phyloP scores from a whole-genome alignment of 2,113 vertebrate species.

The Xiphophorus maculatus region DNA sequence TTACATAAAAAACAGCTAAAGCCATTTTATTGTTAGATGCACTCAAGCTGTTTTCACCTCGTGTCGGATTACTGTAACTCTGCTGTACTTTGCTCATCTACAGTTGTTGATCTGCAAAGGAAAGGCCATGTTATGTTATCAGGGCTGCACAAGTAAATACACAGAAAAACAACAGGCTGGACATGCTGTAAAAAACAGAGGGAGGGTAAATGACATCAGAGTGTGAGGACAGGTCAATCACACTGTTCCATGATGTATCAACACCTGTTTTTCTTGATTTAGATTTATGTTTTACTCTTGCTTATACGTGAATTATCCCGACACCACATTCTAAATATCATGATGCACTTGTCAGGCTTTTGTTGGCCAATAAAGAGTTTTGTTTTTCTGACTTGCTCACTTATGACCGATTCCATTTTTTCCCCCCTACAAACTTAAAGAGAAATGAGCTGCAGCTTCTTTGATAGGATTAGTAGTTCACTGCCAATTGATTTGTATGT shows the following conservation, averaged over 20 bases:
- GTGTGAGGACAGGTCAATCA: constrained; percentile 49
- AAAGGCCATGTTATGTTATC: constrained; percentile 10
- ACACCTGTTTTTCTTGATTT: constrained; percentile 17
- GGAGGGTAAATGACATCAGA: constrained; percentile 8
- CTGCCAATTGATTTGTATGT: neutral
- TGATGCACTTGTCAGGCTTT: neutral
- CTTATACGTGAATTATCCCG: neutral
- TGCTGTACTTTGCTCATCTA: constrained; percentile 55
- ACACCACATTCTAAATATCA: neutral
- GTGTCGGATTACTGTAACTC: neutral
- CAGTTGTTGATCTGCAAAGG: constrained; percentile 6
- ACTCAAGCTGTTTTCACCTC: constrained; percentile 20
- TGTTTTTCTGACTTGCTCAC: neutral
- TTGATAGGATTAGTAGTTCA: neutral
- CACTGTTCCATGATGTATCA: constrained; percentile 24
- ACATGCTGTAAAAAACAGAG: constrained; percentile 3
- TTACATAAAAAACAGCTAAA: neutral
- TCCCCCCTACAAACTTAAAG: neutral
- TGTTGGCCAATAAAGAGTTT: neutral
- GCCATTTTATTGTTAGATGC: neutral
- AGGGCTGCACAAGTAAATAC: constrained; percentile 44
- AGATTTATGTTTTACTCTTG: constrained; percentile 26
- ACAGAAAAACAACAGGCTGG: constrained; percentile 23
- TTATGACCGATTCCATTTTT: neutral
- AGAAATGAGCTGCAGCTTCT: neutral